phyloP scores from a whole-genome alignment of 2,888 invertebrate species.

The Brenthis ino region DNA sequence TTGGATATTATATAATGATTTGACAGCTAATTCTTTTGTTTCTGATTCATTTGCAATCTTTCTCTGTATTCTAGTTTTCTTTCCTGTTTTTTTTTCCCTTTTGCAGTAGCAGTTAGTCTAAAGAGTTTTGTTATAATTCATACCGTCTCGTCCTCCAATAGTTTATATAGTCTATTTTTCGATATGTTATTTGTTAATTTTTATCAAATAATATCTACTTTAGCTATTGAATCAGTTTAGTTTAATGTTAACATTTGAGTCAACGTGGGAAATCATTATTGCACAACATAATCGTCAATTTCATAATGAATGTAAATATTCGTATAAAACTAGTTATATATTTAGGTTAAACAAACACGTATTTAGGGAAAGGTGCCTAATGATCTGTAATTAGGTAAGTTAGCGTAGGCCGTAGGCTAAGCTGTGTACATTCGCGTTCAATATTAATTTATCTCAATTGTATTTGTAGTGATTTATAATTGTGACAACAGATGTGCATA shows the following conservation, averaged over 20 bases:
- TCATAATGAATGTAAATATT: conserved; percentile 17
- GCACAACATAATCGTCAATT: conserved; percentile 18
- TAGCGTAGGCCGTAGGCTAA: conserved; percentile 49
- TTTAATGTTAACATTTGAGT: neutral
- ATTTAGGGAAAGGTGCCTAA: conserved; percentile 69
- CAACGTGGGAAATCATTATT: conserved; percentile 1
- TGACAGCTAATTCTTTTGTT: neutral
- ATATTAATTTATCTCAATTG: conserved; percentile 73
- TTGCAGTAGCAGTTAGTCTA: neutral
- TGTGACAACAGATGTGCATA: conserved; percentile 75
- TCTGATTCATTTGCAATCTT: neutral
- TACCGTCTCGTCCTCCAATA: no score
- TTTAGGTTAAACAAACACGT: conserved; percentile 35
- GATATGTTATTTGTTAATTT: conserved; percentile 2
- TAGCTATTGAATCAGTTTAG: conserved; percentile 1
- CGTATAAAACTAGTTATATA: neutral
- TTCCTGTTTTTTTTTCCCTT: neutral
- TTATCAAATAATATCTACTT: conserved; percentile 3
- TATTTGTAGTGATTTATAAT: conserved; percentile 76
- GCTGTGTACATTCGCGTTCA: conserved; percentile 69
- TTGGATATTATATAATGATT: conserved; percentile 7
- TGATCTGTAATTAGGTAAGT: conserved; percentile 69
- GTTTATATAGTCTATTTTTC: neutral
- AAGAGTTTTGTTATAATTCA: no score
- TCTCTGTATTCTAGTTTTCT: neutral